Evolutionary conservation across 2,113 vertebrate species (phyloP).

Genomic region (Sporophila hypoxantha): DNA sequence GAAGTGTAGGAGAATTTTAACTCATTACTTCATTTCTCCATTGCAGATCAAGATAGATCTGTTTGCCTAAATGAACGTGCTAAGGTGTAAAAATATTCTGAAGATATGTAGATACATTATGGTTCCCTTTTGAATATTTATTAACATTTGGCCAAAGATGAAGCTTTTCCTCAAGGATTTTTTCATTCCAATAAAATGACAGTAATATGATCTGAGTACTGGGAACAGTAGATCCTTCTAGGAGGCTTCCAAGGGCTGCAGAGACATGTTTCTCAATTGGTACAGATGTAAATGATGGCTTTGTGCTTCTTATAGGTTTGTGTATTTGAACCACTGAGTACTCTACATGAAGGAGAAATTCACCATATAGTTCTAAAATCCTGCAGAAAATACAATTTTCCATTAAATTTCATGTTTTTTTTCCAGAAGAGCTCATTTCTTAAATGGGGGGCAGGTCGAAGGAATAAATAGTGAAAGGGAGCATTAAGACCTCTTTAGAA

Average conservation of each 20-base stretch:
- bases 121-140: neutral
- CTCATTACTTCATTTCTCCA: neutral
- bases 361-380: neutral
- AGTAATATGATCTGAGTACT: conserved; percentile 3
- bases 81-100: neutral
- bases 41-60: conserved; percentile 14
- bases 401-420: neutral
- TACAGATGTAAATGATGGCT: neutral
- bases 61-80: neutral
- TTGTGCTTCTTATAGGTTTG: neutral
- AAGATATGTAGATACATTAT: neutral
- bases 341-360: neutral
- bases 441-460: neutral
- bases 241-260: neutral
- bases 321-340: neutral
- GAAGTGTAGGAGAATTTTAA: neutral
- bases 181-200: neutral
- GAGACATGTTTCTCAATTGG: neutral
- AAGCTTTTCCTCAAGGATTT: neutral
- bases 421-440: neutral
- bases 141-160: neutral
- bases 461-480: neutral
- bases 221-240: neutral
- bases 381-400: conserved; percentile 1
- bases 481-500: conserved; percentile 24